A percentile compares a stretch with the other conserved stretches of the same genome.
Evolutionary conservation across 2,113 vertebrate genomes (phyloP).

Genomic region (Nestor notabilis): DNA sequence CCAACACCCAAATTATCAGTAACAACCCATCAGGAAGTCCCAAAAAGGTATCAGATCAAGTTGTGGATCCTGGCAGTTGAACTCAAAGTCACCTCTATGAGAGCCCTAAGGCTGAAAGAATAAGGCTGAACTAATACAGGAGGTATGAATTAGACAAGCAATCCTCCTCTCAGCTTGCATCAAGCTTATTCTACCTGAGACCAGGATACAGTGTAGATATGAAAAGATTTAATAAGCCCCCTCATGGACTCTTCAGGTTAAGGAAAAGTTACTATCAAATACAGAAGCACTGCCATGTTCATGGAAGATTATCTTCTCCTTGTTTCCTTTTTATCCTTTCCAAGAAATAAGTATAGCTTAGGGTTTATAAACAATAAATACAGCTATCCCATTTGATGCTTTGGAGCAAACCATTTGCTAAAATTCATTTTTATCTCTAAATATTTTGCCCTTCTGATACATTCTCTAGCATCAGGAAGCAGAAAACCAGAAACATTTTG

Average conservation of each 20-base stretch:
- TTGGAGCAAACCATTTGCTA: background rate
- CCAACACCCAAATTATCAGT: background rate
- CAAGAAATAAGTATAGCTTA: background rate
- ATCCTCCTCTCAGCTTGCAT: background rate
- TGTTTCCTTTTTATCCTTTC: background rate
- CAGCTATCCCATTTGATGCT: background rate
- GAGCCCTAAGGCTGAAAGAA: background rate
- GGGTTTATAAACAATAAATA: background rate
- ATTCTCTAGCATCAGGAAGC: background rate
- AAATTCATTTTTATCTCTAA: background rate
- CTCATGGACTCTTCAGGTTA: background rate
- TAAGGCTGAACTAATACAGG: background rate
- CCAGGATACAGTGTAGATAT: background rate
- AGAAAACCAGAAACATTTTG: background rate
- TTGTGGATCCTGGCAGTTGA: background rate
- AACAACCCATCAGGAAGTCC: background rate
- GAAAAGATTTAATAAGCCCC: background rate
- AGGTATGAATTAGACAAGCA: background rate
- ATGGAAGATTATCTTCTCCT: background rate
- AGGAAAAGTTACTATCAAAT: background rate
- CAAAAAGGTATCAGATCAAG: background rate
- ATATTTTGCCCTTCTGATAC: background rate
- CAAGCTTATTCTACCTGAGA: background rate
- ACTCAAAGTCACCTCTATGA: background rate
- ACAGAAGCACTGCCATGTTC: background rate